Conservation (phyloP, 2,113 vertebrate genomes). For the Elaphurus davidianus region DNA sequence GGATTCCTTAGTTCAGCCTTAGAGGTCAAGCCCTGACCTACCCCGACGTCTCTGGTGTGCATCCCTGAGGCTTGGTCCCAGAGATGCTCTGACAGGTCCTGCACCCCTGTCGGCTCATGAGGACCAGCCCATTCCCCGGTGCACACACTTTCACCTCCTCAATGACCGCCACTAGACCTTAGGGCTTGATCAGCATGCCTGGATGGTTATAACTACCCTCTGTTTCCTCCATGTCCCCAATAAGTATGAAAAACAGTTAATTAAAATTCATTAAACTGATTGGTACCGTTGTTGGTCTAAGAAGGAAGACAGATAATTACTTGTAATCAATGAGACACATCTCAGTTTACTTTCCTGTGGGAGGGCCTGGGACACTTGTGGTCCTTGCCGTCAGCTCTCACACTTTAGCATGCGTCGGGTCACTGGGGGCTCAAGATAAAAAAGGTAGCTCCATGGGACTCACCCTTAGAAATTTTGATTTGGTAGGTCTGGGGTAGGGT, state of each 20-base stretch:
- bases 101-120: neutral
- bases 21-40: neutral
- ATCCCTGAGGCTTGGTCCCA: neutral
- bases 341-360: neutral
- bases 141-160: neutral
- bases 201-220: neutral
- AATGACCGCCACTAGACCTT: neutral
- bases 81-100: neutral
- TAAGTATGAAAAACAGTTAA: neutral
- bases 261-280: neutral
- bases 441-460: neutral
- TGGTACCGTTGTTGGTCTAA: neutral
- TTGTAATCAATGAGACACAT: neutral
- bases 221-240: neutral
- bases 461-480: neutral
- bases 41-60: neutral
- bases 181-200: neutral
- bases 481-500: too few species aligned
- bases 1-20: neutral
- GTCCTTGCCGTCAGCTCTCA: neutral
- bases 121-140: neutral
- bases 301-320: neutral
- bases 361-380: neutral
- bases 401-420: rapidly evolving
- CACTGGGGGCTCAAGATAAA: neutral